Conservation (phyloP, 2,797 vertebrate species). For the Cercopithecus hamlyni region DNA sequence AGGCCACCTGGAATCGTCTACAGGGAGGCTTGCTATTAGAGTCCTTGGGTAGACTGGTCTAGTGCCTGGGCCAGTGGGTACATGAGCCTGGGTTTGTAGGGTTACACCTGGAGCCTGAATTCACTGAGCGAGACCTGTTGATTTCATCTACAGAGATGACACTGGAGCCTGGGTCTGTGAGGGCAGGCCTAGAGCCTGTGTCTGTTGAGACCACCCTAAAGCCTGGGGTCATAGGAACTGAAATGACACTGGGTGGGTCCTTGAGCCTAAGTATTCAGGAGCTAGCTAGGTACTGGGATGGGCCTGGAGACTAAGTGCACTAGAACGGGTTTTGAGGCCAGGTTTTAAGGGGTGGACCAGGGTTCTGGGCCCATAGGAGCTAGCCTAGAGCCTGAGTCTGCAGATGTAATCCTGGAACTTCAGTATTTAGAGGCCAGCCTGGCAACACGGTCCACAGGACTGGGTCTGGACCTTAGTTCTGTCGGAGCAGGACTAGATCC, state of each 20-base stretch:
- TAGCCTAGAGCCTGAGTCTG: background rate
- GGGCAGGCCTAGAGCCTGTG: background rate
- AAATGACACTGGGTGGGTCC: background rate
- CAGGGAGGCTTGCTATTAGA: background rate
- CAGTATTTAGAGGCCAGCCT: background rate
- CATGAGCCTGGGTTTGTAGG: background rate
- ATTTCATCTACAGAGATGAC: background rate
- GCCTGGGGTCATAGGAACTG: background rate
- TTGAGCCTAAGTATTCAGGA: background rate
- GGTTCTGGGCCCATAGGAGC: background rate
- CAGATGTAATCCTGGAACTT: background rate
- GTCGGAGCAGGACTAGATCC: background rate
- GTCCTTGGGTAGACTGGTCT: background rate
- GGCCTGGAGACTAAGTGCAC: background rate
- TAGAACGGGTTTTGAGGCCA: too few relatives aligned
- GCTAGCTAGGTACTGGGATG: too few relatives aligned
- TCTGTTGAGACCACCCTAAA: background rate
- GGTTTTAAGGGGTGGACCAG: rapidly evolving
- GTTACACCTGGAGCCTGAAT: background rate
- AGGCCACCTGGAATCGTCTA: background rate
- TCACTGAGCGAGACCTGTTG: background rate
- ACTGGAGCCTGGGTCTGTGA: background rate
- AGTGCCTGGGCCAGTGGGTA: background rate
- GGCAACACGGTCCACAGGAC: rapidly evolving
- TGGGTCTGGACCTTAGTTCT: background rate